These are phyloP conservation scores for Mastomys natalensis DNA, from an alignment of 2,113 vertebrate species.

Conservation along the genomic window DNA sequence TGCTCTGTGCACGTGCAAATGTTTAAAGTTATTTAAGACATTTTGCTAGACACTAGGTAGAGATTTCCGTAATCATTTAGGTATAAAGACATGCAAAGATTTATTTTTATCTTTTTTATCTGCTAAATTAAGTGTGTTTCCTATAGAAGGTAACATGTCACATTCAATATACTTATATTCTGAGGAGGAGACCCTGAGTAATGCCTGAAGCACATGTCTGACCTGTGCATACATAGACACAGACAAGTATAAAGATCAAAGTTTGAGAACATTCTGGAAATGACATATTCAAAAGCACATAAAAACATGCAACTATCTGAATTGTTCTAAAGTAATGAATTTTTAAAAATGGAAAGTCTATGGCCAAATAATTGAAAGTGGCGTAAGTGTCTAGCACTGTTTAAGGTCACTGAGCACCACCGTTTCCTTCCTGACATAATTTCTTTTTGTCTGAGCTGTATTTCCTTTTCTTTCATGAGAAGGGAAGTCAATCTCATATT, in stretches of 20 bases:
- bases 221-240: not conserved
- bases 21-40: not conserved
- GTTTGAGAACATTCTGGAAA: not conserved
- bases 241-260: slow-evolving; percentile 33
- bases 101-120: not conserved
- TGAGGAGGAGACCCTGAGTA: not conserved
- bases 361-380: not conserved
- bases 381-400: not conserved
- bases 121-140: not conserved
- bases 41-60: slow-evolving; percentile 9
- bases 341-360: not conserved
- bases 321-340: not conserved
- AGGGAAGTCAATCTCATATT: not conserved
- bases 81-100: not conserved
- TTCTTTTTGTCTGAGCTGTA: not conserved
- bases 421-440: not conserved
- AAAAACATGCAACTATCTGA: not conserved
- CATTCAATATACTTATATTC: not conserved
- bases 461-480: not conserved
- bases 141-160: not conserved
- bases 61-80: not conserved
- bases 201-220: not conserved
- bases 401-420: not conserved
- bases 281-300: not conserved
- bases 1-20: not conserved